Conservation (phyloP, 2,888 invertebrate species). For the Tachina lurida region DNA sequence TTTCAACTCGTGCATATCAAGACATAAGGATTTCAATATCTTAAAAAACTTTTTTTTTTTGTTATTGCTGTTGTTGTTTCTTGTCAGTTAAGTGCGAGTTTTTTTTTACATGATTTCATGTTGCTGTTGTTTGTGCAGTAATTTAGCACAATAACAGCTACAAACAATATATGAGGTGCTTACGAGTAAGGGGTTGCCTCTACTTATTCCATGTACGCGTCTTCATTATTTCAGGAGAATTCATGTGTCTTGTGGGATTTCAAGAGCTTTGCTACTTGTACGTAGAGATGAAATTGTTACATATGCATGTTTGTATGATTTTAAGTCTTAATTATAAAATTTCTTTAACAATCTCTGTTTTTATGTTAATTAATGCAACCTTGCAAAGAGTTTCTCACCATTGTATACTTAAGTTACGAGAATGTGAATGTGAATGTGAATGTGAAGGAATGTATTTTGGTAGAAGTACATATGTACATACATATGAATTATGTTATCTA, state of each 20-base stretch:
- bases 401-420: constrained; percentile 45
- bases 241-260: constrained; percentile 67
- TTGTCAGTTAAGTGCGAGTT: constrained; percentile 35
- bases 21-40: constrained; percentile 58
- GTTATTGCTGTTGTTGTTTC: neutral
- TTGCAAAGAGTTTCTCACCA: constrained; percentile 59
- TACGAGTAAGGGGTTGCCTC: constrained; percentile 40
- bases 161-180: constrained; percentile 24
- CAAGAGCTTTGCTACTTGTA: constrained; percentile 44
- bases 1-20: constrained; percentile 19
- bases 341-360: constrained; percentile 57
- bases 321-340: constrained; percentile 65
- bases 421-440: constrained; percentile 17
- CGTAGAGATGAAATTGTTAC: constrained; percentile 17
- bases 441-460: constrained; percentile 8
- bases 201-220: constrained; percentile 18
- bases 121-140: constrained; percentile 35
- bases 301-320: constrained; percentile 42
- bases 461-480: neutral
- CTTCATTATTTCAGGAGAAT: constrained; percentile 54
- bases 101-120: constrained; percentile 31
- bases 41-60: constrained; percentile 12
- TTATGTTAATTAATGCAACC: constrained; percentile 74
- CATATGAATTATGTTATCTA: neutral
- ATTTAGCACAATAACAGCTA: constrained; percentile 38